Evolutionary conservation across 2,888 invertebrate species (phyloP).

Genomic region (Gasteruption jaculator): DNA sequence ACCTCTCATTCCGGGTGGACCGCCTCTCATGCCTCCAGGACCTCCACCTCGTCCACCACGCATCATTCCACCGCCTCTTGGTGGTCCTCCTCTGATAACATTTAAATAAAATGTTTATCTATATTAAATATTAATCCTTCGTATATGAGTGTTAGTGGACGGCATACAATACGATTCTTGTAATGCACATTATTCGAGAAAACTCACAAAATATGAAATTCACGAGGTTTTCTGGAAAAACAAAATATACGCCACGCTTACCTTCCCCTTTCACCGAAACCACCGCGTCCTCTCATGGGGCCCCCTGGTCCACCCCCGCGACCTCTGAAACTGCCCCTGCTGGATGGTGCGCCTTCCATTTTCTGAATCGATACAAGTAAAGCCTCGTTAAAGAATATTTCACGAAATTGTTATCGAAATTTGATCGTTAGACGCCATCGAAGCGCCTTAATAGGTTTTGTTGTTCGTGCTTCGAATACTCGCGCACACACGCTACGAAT

Average conservation of each 20-base stretch:
- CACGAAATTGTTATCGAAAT: too few species aligned
- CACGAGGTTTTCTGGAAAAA: background rate
- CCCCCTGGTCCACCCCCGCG: conserved; percentile 34
- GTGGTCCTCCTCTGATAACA: conserved; percentile 38
- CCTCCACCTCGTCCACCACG: conserved; percentile 43
- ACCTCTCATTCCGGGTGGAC: conserved; percentile 45
- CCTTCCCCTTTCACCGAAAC: conserved; percentile 44
- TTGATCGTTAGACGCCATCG: too few species aligned
- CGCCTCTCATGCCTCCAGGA: conserved; percentile 45
- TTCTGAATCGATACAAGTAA: too few species aligned
- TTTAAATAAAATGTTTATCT: background rate
- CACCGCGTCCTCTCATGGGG: conserved; percentile 43
- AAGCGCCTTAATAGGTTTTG: too few species aligned
- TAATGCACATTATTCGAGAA: conserved; percentile 1
- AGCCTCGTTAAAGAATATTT: too few species aligned
- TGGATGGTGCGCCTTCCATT: conserved; percentile 27
- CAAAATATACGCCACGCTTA: conserved; percentile 16
- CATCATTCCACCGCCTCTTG: conserved; percentile 46
- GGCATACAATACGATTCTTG: background rate
- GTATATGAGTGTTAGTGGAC: background rate
- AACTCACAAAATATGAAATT: background rate
- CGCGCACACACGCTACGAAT: too few species aligned
- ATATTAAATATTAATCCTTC: conserved; percentile 2
- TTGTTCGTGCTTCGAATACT: too few species aligned
- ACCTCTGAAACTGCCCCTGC: conserved; percentile 18